These are phyloP conservation scores for Heterodera schachtii DNA, from an alignment of 1,140 invertebrate species.

Conservation along the genomic window DNA sequence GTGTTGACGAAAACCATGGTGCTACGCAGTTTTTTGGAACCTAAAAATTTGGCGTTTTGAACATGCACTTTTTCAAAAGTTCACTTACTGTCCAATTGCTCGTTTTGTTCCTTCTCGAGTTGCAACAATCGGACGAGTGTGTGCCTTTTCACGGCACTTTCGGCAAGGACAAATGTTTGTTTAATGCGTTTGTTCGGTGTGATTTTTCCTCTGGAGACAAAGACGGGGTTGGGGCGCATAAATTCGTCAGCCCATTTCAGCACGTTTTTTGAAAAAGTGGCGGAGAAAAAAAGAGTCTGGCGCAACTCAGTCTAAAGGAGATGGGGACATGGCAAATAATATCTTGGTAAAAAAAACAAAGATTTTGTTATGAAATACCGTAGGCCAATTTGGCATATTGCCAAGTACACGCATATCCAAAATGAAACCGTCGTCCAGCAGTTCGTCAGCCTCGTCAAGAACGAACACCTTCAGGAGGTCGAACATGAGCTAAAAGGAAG, in stretches of 20 bases:
- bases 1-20: constrained; percentile 87
- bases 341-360: no score
- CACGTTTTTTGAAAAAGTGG: constrained; percentile 70
- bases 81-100: constrained; percentile 4
- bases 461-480: constrained; percentile 79
- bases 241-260: constrained; percentile 65
- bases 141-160: constrained; percentile 77
- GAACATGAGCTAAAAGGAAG: constrained; percentile 68
- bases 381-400: constrained; percentile 39
- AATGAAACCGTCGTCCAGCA: constrained; percentile 76
- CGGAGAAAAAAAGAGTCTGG: constrained; percentile 71
- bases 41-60: constrained; percentile 24
- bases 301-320: constrained; percentile 62
- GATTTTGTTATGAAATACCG: constrained; percentile 24
- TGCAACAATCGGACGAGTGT: constrained; percentile 58
- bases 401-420: constrained; percentile 49
- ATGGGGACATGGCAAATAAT: constrained; percentile 27
- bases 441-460: constrained; percentile 93
- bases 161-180: constrained; percentile 77
- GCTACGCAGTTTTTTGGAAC: constrained; percentile 67
- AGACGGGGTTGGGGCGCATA: constrained; percentile 64
- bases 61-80: not conserved
- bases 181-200: constrained; percentile 77
- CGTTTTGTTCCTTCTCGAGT: constrained; percentile 6
- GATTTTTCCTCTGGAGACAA: constrained; percentile 44